Evolutionary conservation across 2,888 invertebrate genomes (phyloP).

Genomic region (Bellardia pandia): DNA sequence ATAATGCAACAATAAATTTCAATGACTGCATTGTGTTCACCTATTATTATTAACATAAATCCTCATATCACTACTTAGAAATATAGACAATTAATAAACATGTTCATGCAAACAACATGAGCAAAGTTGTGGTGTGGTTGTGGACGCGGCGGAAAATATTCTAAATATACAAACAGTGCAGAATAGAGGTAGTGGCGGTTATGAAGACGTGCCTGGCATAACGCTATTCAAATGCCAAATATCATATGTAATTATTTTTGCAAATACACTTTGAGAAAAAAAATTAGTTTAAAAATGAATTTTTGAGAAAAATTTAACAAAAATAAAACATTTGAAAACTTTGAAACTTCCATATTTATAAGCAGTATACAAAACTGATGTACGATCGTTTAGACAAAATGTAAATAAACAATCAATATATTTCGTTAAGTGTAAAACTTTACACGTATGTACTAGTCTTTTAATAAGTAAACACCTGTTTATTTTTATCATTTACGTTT

Average conservation of each 20-base stretch:
- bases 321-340: too few relatives aligned
- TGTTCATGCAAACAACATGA: conserved; percentile 11
- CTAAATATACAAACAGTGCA: conserved; percentile 21
- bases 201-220: conserved; percentile 34
- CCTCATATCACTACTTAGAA: not conserved
- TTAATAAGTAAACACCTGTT: not conserved
- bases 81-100: conserved; percentile 34
- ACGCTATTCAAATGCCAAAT: conserved; percentile 30
- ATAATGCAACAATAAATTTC: conserved; percentile 1
- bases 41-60: conserved; percentile 32
- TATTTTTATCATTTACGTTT: not conserved
- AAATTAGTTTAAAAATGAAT: not conserved
- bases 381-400: too few relatives aligned
- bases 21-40: conserved; percentile 31
- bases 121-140: not conserved
- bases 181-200: not conserved
- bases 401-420: too few relatives aligned
- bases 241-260: not conserved
- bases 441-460: not conserved
- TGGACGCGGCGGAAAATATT: not conserved
- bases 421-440: not conserved
- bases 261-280: conserved; percentile 6
- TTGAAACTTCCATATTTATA: too few relatives aligned
- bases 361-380: too few relatives aligned
- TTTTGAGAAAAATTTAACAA: too few relatives aligned